phyloP scores from a whole-genome alignment of 2,888 invertebrate genomes.

The Aporophyla lueneburgensis region DNA sequence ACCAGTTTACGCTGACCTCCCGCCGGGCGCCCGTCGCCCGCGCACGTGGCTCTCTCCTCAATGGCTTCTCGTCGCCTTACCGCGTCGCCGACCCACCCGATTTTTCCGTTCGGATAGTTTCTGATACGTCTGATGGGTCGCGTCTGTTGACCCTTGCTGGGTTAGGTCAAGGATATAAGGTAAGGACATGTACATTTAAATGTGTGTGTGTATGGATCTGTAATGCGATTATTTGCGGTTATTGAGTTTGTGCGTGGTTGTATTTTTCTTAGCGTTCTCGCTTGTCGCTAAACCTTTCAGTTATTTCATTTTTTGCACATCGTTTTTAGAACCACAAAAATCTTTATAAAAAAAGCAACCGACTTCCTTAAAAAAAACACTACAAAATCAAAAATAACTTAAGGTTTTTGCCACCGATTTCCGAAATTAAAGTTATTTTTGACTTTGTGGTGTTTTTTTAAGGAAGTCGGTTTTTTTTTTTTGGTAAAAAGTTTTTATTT shows the following conservation, averaged over 20 bases:
- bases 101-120: conserved; percentile 89
- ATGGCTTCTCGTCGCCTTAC: conserved; percentile 77
- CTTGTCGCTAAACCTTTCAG: neutral
- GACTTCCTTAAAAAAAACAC: too few relatives aligned
- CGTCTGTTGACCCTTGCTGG: conserved; percentile 81
- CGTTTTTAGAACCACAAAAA: neutral
- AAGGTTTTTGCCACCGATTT: too few relatives aligned
- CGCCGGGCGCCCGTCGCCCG: conserved; percentile 44
- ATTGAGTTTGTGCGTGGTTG: conserved; percentile 8
- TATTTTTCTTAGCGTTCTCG: neutral
- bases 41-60: conserved; percentile 66
- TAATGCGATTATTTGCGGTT: conserved; percentile 22
- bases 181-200: conserved; percentile 75
- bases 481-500: too few relatives aligned
- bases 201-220: conserved; percentile 53
- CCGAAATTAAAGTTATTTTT: too few relatives aligned
- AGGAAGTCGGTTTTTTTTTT: too few relatives aligned
- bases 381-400: too few relatives aligned
- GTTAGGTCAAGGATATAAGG: conserved; percentile 85
- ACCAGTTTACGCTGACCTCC: conserved; percentile 77
- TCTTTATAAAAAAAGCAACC: too few relatives aligned
- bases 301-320: neutral
- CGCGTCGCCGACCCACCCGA: conserved; percentile 78
- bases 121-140: conserved; percentile 79
- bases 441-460: too few relatives aligned